phyloP scores from a whole-genome alignment of 2,888 invertebrate species.

The Harpagoxenus sublaevis region DNA sequence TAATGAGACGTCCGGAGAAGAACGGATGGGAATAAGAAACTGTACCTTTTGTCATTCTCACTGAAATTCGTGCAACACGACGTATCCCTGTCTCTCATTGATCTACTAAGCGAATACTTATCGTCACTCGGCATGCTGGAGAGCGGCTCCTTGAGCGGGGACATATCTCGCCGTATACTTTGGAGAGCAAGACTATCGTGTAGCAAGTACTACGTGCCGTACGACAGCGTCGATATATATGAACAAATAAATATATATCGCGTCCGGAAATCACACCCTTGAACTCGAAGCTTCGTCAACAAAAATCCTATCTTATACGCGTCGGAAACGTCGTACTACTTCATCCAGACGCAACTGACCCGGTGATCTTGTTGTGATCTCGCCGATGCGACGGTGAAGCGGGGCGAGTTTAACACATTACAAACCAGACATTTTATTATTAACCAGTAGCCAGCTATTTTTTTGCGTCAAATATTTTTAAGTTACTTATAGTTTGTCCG shows the following conservation, averaged over 20 bases:
- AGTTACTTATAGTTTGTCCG: too few species aligned
- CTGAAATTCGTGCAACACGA: not conserved
- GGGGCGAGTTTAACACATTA: not conserved
- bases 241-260: not conserved
- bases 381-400: not conserved
- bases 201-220: not conserved
- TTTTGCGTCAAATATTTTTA: too few species aligned
- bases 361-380: slow-evolving; percentile 17
- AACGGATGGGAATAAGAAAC: not conserved
- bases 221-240: not conserved
- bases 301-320: slow-evolving; percentile 4
- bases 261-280: not conserved
- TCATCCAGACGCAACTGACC: slow-evolving; percentile 11
- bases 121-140: not conserved
- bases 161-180: not conserved
- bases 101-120: not conserved
- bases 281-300: not conserved
- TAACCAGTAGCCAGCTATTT: too few species aligned
- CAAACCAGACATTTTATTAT: too few species aligned
- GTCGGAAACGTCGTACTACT: not conserved
- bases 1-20: not conserved
- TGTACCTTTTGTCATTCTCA: slow-evolving; percentile 12
- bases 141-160: not conserved
- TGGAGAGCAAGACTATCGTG: not conserved
- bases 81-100: not conserved